Base-by-base conservation (phyloP, 2,797 vertebrate genomes). In the Neostethus bicornis region DNA sequence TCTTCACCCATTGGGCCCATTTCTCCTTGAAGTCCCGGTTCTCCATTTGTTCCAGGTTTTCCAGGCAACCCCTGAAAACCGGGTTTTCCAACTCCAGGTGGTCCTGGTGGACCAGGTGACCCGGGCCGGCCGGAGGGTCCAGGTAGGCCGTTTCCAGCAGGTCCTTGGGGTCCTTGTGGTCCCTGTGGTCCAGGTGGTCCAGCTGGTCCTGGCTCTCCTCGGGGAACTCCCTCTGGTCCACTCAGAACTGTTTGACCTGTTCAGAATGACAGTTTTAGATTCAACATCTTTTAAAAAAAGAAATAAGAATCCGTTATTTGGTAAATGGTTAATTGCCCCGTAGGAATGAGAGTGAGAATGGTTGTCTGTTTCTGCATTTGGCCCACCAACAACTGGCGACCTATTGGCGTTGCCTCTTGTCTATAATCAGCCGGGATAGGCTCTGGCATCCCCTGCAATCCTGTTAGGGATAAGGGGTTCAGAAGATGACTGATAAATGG, bases 41-140 rank as follows among this genome's bases (percentile, higher is more conserved):
- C 91, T 39, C 97, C 96, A 84, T 91, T 92, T 69, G 71, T 91
- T 52, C 96, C 96, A 1, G 94, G 93, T 66, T 96, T 96, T 35
- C 97, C 97, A 21, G 92, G 93, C 85, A 95, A 90, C 69, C 97
- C 97, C n/a, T 95, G 92, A 80, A 94, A 91, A 61, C 97, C 97
- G 29, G 93, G 92, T 80, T 97, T 99, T 24, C 96, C 96, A 37
- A 97, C 70, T 77, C 95, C 96, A 42, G 94, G 94, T 25, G 92
- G 88, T 82, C 97, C 97, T 68, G 93, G 86, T 66, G 84, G 87
- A 69, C 93, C 93, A 59, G 85, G 90, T 0, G 89, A 90, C 52
- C 97, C 97, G 14, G 92, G 93, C 71, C 90, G 94, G 81, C 97
- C 97, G 70, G 87, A 90, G 59, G 85, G 85, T 81, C 97, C 97